These are phyloP conservation scores for Brevimyrus niger DNA, from an alignment of 2,113 vertebrate species.

Conservation along the genomic window DNA sequence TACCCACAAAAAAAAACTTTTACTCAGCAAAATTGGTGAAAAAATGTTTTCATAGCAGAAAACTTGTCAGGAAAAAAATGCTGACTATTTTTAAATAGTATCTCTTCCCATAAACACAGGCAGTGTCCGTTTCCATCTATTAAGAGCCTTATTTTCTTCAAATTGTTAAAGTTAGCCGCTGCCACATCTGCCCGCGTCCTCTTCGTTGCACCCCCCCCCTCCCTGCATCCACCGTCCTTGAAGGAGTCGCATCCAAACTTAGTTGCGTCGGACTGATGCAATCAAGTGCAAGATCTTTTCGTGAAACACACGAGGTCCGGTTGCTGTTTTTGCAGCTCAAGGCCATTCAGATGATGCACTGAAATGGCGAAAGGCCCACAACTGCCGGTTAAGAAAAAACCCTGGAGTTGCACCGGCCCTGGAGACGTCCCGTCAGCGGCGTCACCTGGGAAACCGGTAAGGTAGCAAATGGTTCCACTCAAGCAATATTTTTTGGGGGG, in stretches of 20 bases:
- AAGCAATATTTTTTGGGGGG: background rate
- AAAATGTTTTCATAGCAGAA: conserved; percentile 5
- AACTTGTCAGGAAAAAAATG: conserved; percentile 8
- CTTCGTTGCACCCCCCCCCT: background rate
- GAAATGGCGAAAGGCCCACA: background rate
- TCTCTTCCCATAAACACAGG: background rate
- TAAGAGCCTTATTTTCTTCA: background rate
- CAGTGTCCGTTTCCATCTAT: background rate
- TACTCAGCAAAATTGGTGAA: background rate
- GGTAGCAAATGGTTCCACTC: background rate
- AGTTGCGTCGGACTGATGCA: background rate
- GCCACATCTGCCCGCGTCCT: background rate
- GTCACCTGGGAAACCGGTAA: background rate
- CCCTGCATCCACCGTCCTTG: background rate
- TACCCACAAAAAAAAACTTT: background rate
- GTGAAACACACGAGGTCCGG: background rate
- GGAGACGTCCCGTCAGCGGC: background rate
- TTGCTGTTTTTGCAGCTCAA: background rate
- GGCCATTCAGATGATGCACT: background rate
- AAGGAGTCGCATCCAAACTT: background rate
- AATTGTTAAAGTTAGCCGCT: background rate
- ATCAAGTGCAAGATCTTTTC: background rate
- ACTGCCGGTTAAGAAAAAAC: background rate
- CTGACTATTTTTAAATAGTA: background rate
- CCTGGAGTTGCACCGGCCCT: background rate